Evolutionary conservation across 2,797 vertebrate genomes (phyloP), one percentile per base, ranked within the genome.

Genomic region (Capromys pilorides): DNA sequence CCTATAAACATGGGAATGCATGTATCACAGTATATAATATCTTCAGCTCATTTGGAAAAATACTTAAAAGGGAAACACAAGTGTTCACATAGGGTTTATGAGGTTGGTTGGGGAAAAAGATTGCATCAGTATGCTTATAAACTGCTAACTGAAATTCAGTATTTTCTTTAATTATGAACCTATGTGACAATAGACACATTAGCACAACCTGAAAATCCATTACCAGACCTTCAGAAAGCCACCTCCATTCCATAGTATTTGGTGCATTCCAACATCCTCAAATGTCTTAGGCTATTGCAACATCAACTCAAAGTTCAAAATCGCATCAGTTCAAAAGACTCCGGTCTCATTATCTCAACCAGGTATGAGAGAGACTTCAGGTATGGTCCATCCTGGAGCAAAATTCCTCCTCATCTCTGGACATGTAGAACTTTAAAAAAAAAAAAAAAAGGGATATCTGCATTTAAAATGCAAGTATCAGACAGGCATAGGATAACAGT

Each of bases 401-500:
- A 95, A 87, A 90, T 80, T 67, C 54, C 31, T 81, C 31, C 87
- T 59, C 66, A 39, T 82, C 82, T 94, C 41, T 28, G 83, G 81
- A 75, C 59, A 62, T 33, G 21, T 31, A 33, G 62, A 88, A 86
- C 21, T 57, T 57, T 45, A 95, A 61, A 7, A 78, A 54, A 96
- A 91, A 66, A 54, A 95, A 61, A 61, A 79, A 54, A 96, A 91
- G 61, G 73, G 54, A 24, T 90, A 85, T 18, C 71, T 45, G 5
- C 14, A 82, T 57, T 73, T 59, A 49, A 94, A 94, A 87, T 11
- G 3, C 84, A 54, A 57, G 39, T 67, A 16, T 39, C 19, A 22
- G 61, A 26, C 39, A 31, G 14, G n/a, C 59, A 2, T 1, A 13
- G 33, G 81, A 75, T 71, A 75, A 26, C 13, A 21, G 0, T n/a